A percentile compares a stretch with the other conserved stretches of the same genome.
Evolutionary conservation across 2,113 vertebrate genomes (phyloP).

Genomic region (Tursiops truncatus): DNA sequence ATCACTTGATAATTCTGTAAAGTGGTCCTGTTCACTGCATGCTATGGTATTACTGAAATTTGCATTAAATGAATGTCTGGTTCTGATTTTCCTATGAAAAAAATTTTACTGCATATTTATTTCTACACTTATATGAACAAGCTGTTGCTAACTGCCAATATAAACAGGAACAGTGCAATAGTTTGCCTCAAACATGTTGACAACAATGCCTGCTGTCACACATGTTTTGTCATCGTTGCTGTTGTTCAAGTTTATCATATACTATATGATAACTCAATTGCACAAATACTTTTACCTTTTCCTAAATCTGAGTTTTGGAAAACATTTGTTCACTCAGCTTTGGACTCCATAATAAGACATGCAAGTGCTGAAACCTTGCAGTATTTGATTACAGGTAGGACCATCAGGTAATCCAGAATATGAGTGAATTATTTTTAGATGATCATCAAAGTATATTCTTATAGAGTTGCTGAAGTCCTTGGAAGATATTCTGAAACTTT

Average conservation of each 20-base stretch:
- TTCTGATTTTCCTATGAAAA: neutral
- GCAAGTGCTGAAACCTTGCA: neutral
- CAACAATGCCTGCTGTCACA: fast-evolving
- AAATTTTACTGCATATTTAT: neutral
- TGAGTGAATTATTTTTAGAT: neutral
- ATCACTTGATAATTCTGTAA: conserved; percentile 10
- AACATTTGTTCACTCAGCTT: neutral
- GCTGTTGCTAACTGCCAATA: neutral
- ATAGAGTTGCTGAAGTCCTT: neutral
- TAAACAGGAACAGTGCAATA: neutral
- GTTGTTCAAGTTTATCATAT: neutral
- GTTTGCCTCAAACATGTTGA: neutral
- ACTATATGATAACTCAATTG: neutral
- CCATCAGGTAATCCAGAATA: neutral
- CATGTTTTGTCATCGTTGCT: neutral
- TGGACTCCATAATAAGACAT: neutral
- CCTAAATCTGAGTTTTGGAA: neutral
- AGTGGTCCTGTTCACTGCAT: neutral
- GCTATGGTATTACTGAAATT: neutral
- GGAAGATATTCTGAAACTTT: neutral
- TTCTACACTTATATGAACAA: neutral
- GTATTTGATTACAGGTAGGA: neutral
- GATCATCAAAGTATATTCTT: neutral
- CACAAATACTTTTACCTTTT: neutral
- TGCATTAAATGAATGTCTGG: neutral